These are phyloP conservation scores for Oxystoma pomonae DNA, from an alignment of 2,888 invertebrate species.

Conservation along the genomic window DNA sequence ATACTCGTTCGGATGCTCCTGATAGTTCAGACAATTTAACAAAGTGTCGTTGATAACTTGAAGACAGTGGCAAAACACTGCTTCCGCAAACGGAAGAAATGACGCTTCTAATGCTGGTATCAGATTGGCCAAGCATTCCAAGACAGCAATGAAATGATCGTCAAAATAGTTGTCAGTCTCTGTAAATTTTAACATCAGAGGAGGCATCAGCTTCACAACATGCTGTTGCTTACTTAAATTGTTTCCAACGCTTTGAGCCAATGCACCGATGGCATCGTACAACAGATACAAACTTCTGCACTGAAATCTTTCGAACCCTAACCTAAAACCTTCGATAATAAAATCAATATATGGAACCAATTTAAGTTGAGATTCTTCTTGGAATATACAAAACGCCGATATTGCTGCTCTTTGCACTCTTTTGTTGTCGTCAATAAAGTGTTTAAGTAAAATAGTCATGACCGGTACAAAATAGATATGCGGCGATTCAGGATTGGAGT, in stretches of 20 bases:
- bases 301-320: slow-evolving; percentile 63
- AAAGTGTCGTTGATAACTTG: slow-evolving; percentile 66
- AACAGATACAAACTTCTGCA: slow-evolving; percentile 70
- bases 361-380: slow-evolving; percentile 72
- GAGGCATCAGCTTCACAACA: slow-evolving; percentile 67
- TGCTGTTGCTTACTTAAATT: slow-evolving; percentile 65
- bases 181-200: slow-evolving; percentile 70
- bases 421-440: slow-evolving; percentile 70
- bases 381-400: slow-evolving; percentile 72
- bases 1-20: slow-evolving; percentile 60
- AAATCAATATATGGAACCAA: slow-evolving; percentile 67
- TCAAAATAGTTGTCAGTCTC: slow-evolving; percentile 68
- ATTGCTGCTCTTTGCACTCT: slow-evolving; percentile 75
- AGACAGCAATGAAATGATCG: slow-evolving; percentile 62
- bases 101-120: slow-evolving; percentile 68
- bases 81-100: slow-evolving; percentile 69
- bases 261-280: slow-evolving; percentile 73
- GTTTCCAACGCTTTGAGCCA: slow-evolving; percentile 69
- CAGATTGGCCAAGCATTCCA: slow-evolving; percentile 73
- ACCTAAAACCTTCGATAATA: slow-evolving; percentile 62
- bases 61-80: slow-evolving; percentile 65
- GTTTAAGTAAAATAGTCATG: slow-evolving; percentile 63
- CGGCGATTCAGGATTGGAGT: slow-evolving; percentile 51
- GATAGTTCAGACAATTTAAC: slow-evolving; percentile 58
- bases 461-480: slow-evolving; percentile 62